phyloP scores from a whole-genome alignment of 2,888 invertebrate species.

The Oxystoma pomonae region DNA sequence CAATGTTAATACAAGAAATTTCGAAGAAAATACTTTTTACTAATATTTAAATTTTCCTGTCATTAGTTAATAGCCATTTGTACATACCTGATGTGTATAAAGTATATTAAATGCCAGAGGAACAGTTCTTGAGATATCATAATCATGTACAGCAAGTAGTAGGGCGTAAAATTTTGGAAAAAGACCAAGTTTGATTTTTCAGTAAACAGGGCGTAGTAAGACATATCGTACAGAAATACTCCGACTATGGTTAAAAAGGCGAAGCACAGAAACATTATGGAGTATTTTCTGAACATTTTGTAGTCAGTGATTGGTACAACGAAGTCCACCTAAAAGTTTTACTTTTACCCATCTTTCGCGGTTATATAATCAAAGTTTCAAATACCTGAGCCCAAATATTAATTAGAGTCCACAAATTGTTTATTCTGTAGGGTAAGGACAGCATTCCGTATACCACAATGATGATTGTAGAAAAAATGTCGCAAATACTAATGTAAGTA shows the following conservation, averaged over 20 bases:
- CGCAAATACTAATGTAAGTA: slow-evolving; percentile 30
- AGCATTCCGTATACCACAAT: slow-evolving; percentile 28
- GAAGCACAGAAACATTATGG: slow-evolving; percentile 20
- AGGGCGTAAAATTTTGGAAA: slow-evolving; percentile 53
- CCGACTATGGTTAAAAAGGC: slow-evolving; percentile 12
- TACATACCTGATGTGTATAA: slow-evolving; percentile 53
- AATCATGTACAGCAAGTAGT: slow-evolving; percentile 58
- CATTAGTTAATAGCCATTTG: too few relatives aligned
- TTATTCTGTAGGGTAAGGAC: slow-evolving; percentile 28
- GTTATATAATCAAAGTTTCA: too few relatives aligned
- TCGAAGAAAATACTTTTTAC: too few relatives aligned
- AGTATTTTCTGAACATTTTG: slow-evolving; percentile 17
- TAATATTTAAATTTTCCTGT: too few relatives aligned
- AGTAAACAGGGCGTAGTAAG: slow-evolving; percentile 18
- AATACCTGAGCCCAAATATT: slow-evolving; percentile 22
- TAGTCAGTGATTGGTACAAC: slow-evolving; percentile 24
- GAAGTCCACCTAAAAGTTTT: slow-evolving; percentile 28
- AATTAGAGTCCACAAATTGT: slow-evolving; percentile 28
- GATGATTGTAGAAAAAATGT: slow-evolving; percentile 29
- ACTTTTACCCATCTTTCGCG: too few relatives aligned
- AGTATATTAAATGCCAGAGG: slow-evolving; percentile 56
- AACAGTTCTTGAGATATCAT: slow-evolving; percentile 57
- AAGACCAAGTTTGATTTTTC: slow-evolving; percentile 40
- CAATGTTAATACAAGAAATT: too few relatives aligned
- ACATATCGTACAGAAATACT: slow-evolving; percentile 26